These are phyloP conservation scores for Trogon melanurus DNA, from an alignment of 2,113 vertebrate species.

Conservation along the genomic window DNA sequence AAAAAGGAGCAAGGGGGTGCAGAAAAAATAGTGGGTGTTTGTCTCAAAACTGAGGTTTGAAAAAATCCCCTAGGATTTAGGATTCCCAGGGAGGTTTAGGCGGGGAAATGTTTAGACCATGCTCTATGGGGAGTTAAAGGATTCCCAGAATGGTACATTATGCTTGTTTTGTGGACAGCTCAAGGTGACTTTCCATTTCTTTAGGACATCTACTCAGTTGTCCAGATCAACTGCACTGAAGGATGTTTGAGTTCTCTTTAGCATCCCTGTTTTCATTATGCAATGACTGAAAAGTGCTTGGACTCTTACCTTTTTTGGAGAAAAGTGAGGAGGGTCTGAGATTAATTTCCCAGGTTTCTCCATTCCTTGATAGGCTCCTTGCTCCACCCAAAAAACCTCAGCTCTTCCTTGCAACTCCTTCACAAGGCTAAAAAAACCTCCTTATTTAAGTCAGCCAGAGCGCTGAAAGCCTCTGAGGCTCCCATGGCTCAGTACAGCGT, in stretches of 20 bases:
- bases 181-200: background rate
- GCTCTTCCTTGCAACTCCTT: background rate
- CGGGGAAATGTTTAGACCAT: background rate
- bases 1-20: too few species aligned
- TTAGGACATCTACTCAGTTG: background rate
- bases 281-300: background rate
- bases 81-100: too few species aligned
- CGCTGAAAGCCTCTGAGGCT: background rate
- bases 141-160: background rate
- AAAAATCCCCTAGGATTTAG: too few species aligned
- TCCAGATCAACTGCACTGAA: background rate
- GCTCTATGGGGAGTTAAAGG: background rate
- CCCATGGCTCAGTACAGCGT: background rate
- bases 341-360: background rate
- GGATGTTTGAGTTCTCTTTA: background rate
- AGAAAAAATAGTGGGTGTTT: too few species aligned
- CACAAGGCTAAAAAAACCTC: background rate
- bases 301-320: conserved; percentile 86
- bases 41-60: too few species aligned
- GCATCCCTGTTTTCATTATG: background rate
- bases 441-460: background rate
- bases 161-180: background rate
- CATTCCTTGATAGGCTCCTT: background rate
- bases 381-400: background rate
- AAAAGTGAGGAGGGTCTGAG: background rate